Evolutionary conservation across 2,888 invertebrate species (phyloP).

Genomic region (Chironomus riparius): DNA sequence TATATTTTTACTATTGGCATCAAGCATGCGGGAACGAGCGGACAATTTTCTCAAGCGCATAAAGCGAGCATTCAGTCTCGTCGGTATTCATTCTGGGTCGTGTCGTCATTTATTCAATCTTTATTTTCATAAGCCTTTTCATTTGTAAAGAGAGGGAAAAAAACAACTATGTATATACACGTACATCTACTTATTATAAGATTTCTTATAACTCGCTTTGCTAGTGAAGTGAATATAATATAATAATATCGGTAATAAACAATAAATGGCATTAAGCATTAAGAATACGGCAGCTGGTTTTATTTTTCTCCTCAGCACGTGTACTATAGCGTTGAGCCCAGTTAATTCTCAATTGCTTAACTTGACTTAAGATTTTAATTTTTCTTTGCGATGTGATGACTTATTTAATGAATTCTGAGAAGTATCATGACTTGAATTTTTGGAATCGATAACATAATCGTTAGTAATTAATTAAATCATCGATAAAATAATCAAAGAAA

Average conservation of each 20-base stretch:
- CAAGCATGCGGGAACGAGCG: not conserved
- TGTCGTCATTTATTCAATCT: constrained; percentile 20
- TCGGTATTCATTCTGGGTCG: not conserved
- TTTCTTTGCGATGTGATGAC: not conserved
- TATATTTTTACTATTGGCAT: not conserved
- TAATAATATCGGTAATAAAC: constrained; percentile 11
- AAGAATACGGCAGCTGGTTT: constrained; percentile 22
- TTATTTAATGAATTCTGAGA: not conserved
- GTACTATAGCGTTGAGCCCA: constrained; percentile 17
- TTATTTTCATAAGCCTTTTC: not conserved
- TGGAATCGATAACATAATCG: not conserved
- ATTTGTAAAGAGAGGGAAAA: not conserved
- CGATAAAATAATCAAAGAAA: no score
- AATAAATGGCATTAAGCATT: constrained; percentile 21
- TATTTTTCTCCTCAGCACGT: constrained; percentile 23
- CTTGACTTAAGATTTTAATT: not conserved
- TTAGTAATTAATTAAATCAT: no score
- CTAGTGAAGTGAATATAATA: not conserved
- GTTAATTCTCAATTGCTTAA: not conserved
- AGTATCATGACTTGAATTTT: not conserved
- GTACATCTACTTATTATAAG: constrained; percentile 18
- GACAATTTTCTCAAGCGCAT: not conserved
- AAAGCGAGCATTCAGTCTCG: constrained; percentile 12
- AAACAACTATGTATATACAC: not conserved
- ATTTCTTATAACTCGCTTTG: constrained; percentile 4